Base-by-base conservation (phyloP, 2,797 vertebrate species). In the Chelon auratus region DNA sequence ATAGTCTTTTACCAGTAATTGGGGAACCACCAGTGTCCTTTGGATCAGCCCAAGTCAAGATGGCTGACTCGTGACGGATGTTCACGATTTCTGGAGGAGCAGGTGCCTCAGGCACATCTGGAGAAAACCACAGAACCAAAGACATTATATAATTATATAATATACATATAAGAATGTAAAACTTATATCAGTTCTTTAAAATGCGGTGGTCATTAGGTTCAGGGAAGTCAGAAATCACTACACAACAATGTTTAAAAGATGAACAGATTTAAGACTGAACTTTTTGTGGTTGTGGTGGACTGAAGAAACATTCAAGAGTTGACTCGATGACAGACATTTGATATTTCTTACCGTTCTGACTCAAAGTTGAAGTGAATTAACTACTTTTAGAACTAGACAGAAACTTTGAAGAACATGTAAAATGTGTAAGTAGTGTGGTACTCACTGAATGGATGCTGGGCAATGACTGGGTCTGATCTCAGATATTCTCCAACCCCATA, bases 371-470 rank as follows among this genome's bases (percentile, higher is more conserved):
- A 26, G 24, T 33, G 2, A 42, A 45, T 2, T 24, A 39, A 20
- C 20, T 37, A n/a, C 9, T 20, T 8, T 42, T 43, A 20, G 14
- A 48, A 18, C 45, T 48, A 20, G 2, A 48, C 9, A 20, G 42
- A 15, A 45, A 17, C 13, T 45, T 15, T 45, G 15, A 45, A 17
- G 9, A 33, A 33, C 12, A 26, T 26, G 24, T 26, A 1, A 26
- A 26, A 42, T 14, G 10, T 4, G 11, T 42, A 9, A 45, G 9
- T 13, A 33, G 1, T 20, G n/a, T 33, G 24, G 40, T 68, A 95
- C 96, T 95, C 92, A 99, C 98, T 95, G 89, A 99, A 99, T 77
- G 98, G 98, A 95, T 99, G 98, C 81, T 96, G 97, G 72, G 98
- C 98, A 64, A 98, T 75, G 55, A 99, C 91, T 61, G 97, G 93